Conservation (phyloP, 1,140 invertebrate species). For the Diachasmimorpha longicaudata region DNA sequence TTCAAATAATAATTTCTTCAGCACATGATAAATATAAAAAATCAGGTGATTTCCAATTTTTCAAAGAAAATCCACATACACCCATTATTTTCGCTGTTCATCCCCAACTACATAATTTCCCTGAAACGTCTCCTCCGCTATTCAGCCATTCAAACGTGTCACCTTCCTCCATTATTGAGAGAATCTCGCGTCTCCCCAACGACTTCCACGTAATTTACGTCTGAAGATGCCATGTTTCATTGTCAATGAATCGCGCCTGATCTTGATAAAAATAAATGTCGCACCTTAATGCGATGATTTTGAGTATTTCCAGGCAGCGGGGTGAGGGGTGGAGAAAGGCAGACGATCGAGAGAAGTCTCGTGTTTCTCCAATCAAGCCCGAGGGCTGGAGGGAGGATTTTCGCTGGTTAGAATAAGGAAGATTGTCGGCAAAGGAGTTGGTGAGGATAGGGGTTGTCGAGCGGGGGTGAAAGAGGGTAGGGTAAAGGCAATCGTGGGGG, state of each 20-base stretch:
- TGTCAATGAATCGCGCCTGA: not conserved
- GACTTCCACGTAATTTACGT: not conserved
- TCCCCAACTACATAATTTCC: too few relatives aligned
- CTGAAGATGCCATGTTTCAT: not conserved
- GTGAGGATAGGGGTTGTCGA: not conserved
- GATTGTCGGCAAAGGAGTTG: not conserved
- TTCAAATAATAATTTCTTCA: too few relatives aligned
- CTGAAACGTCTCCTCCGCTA: too few relatives aligned
- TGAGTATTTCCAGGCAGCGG: not conserved
- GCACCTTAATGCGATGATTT: not conserved
- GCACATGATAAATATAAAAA: too few relatives aligned
- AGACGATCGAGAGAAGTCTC: constrained; percentile 22
- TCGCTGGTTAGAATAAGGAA: not conserved
- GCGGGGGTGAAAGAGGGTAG: not conserved
- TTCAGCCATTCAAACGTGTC: too few relatives aligned
- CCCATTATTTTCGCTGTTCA: too few relatives aligned
- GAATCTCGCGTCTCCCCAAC: too few relatives aligned
- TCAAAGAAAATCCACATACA: too few relatives aligned
- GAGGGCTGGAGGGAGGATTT: not conserved
- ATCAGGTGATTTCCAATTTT: too few relatives aligned
- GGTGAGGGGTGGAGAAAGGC: not conserved
- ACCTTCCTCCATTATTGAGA: too few relatives aligned
- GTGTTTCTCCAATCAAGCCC: constrained; percentile 26
- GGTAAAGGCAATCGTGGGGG: constrained; percentile 13
- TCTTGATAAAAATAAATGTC: constrained; percentile 5